A percentile compares a stretch with the other conserved stretches of the same genome.
These are phyloP conservation scores for Heliocidaris erythrogramma DNA, from an alignment of 35 echinoderm and acorn worm species.

Conservation along the genomic window DNA sequence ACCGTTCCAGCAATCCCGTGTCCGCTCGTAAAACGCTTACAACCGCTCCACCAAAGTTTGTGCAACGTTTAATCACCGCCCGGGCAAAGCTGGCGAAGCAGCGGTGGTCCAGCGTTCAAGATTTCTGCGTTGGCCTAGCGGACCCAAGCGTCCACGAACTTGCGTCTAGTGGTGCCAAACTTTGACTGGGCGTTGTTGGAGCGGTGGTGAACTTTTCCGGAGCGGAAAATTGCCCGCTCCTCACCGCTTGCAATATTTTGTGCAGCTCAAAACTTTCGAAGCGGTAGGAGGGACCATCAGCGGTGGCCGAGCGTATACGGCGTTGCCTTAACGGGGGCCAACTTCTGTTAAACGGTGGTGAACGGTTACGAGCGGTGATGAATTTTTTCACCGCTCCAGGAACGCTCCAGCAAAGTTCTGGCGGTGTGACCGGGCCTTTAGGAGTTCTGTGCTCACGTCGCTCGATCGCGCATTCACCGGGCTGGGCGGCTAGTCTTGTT, in stretches of 20 bases:
- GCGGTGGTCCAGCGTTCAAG: conserved; percentile 25
- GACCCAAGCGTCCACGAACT: conserved; percentile 34
- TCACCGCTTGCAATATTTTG: conserved; percentile 33
- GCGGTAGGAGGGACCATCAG: neutral
- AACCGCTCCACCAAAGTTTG: conserved; percentile 40
- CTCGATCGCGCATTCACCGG: no score
- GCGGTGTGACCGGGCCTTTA: conserved; percentile 37
- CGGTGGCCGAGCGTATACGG: conserved; percentile 31
- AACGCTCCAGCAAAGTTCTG: conserved; percentile 39
- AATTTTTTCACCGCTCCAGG: conserved; percentile 33
- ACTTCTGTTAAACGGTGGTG: conserved; percentile 39
- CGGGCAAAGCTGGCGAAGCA: conserved; percentile 32
- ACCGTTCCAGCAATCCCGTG: conserved; percentile 21
- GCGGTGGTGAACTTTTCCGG: conserved; percentile 28
- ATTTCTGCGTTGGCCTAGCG: conserved; percentile 38
- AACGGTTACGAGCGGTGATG: conserved; percentile 31
- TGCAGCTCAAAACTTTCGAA: conserved; percentile 30
- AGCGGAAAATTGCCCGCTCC: conserved; percentile 41
- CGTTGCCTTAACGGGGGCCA: neutral
- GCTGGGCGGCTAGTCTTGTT: no score
- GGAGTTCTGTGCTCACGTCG: no score
- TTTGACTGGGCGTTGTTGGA: conserved; percentile 39
- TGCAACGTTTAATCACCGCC: conserved; percentile 36
- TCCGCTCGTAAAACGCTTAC: conserved; percentile 41
- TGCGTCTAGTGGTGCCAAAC: conserved; percentile 24